phyloP scores from a whole-genome alignment of 2,113 vertebrate genomes.

The Mobula hypostoma region DNA sequence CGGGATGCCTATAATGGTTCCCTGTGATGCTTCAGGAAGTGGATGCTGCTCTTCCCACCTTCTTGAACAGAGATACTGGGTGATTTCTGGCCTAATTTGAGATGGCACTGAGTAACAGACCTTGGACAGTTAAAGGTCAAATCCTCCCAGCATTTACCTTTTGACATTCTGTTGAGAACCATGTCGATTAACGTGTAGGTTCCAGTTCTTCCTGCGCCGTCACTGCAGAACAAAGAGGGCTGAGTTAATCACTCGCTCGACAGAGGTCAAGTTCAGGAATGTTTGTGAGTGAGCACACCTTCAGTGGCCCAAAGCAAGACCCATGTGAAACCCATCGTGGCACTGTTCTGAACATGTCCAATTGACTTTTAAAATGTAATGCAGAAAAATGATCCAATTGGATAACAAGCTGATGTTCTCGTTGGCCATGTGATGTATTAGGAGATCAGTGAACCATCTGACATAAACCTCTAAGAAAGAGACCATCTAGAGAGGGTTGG shows the following conservation, averaged over 20 bases:
- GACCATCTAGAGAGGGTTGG: no score
- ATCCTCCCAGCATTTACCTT: constrained; percentile 63
- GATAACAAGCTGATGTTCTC: no score
- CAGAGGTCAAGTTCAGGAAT: no score
- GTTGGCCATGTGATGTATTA: no score
- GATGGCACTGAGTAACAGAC: neutral
- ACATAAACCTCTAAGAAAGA: no score
- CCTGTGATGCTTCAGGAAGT: neutral
- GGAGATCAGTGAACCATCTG: no score
- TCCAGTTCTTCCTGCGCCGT: constrained; percentile 81
- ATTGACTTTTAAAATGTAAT: no score
- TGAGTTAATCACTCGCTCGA: neutral
- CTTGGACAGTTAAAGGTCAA: accelerated
- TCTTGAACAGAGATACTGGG: neutral
- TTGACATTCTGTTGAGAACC: constrained; percentile 97
- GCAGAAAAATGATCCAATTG: no score
- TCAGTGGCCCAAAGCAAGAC: no score
- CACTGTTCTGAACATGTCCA: no score
- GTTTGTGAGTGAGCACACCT: no score
- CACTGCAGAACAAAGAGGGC: constrained; percentile 57
- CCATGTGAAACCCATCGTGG: no score
- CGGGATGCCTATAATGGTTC: neutral
- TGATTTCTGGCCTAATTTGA: neutral
- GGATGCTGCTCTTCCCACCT: neutral
- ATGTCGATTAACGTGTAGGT: constrained; percentile 93